Percentiles rank a stretch among this genome's conserved stretches.
phyloP scores from a whole-genome alignment of 2,113 vertebrate genomes.

The Heterochromis multidens region DNA sequence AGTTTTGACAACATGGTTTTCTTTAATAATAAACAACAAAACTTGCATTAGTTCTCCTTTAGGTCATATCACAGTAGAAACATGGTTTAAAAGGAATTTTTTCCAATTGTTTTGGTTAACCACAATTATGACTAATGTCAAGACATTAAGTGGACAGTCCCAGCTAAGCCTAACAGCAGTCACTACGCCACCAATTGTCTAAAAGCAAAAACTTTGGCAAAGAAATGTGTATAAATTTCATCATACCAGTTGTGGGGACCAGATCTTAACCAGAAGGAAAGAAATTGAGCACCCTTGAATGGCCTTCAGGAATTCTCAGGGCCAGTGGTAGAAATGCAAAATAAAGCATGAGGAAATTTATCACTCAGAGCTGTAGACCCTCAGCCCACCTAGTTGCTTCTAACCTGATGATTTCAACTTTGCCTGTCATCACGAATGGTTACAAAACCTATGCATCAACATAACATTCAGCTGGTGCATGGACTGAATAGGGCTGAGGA shows the following conservation, averaged over 20 bases:
- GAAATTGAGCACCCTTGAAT: rapidly evolving
- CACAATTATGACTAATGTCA: neutral
- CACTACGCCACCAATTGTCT: neutral
- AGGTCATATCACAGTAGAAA: neutral
- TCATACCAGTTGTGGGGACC: neutral
- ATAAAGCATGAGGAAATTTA: neutral
- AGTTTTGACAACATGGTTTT: neutral
- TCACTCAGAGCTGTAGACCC: neutral
- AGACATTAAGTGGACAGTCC: neutral
- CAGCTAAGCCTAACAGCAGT: neutral
- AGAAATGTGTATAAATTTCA: neutral
- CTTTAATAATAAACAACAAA: neutral
- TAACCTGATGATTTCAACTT: neutral
- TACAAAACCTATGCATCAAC: neutral
- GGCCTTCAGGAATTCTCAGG: neutral
- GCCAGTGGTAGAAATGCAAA: neutral
- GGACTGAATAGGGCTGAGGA: neutral
- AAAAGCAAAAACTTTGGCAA: neutral
- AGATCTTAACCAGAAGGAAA: neutral
- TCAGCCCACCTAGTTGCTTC: neutral
- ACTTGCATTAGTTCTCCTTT: neutral
- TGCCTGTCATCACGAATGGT: neutral
- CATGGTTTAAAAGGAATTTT: neutral
- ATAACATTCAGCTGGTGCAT: neutral
- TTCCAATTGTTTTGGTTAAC: too few relatives aligned